Conservation (phyloP, 2,888 invertebrate genomes). For the Sabellastarte sp. region DNA sequence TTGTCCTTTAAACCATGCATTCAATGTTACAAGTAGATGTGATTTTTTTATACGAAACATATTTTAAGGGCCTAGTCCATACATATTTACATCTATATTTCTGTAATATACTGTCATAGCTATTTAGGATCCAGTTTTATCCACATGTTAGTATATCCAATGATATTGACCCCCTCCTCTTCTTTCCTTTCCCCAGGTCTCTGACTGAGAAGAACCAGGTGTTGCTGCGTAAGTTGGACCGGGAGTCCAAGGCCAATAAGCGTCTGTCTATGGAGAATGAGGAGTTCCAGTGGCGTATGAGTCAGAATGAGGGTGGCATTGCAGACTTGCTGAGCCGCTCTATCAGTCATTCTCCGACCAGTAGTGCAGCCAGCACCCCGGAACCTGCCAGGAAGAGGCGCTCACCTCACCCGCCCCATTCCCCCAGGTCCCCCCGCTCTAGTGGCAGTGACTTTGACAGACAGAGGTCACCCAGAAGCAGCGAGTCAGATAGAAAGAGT, state of each 20-base stretch:
- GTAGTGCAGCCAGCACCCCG: slow-evolving; percentile 7
- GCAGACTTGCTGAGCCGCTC: slow-evolving; percentile 11
- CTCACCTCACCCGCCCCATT: slow-evolving; percentile 1
- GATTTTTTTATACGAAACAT: too few relatives aligned
- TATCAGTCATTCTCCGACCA: slow-evolving; percentile 20
- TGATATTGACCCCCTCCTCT: too few relatives aligned
- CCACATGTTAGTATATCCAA: too few relatives aligned
- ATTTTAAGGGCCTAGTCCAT: too few relatives aligned
- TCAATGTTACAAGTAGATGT: too few relatives aligned
- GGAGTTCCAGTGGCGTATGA: slow-evolving; percentile 81
- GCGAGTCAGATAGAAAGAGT: background rate
- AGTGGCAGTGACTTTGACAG: background rate
- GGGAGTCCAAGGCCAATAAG: slow-evolving; percentile 77
- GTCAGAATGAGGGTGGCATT: slow-evolving; percentile 62
- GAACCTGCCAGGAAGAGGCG: background rate
- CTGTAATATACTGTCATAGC: background rate
- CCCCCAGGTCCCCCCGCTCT: slow-evolving; percentile 6
- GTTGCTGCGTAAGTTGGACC: slow-evolving; percentile 66
- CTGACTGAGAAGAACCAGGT: slow-evolving; percentile 72
- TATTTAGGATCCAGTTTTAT: too few relatives aligned
- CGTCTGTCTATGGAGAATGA: slow-evolving; percentile 75
- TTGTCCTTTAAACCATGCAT: too few relatives aligned
- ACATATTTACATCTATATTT: too few relatives aligned
- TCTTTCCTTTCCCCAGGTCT: slow-evolving; percentile 61
- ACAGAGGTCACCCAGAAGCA: background rate